Base-by-base conservation (phyloP, 2,888 invertebrate species). In the Drymonia ruficornis region DNA sequence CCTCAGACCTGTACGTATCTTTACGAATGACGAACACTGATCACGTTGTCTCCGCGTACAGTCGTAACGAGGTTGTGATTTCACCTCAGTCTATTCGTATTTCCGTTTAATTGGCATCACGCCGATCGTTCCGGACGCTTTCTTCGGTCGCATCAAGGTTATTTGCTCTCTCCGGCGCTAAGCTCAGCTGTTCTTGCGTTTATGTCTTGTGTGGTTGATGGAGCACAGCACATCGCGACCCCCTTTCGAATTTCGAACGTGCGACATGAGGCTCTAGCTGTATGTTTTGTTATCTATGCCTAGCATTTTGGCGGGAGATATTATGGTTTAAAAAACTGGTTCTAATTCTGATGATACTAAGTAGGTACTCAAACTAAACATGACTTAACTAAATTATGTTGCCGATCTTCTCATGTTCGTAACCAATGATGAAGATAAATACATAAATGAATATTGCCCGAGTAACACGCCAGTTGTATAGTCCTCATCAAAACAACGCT, bases 61-160 rank as follows among this genome's bases (percentile, higher is more conserved):
- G 16, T 34, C 38, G 55, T 55, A 76, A 69, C 55, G 61, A 74
- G 68, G 67, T 69, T 70, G 47, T 65, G 78, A 76, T 81, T 82
- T 82, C 84, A 78, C 82, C 76, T 81, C 71, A 72, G 72, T 71
- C 77, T 72, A 77, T 76, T 76, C 74, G 78, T 80, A 81, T 80
- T 80, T 28, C 74, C 74, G 77, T 80, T 74, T 80, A 84, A 87
- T 84, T 83, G 83, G 76, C 74, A 76, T 78, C 76, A 80, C 70
- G 65, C 52, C 71, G 76, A 80, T 81, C 76, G 80, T 82, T 78
- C 76, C 81, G 80, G 73, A 53, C 86, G 88, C 91, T 91, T 91
- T 91, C 91, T 85, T 90, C 81, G 74, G 62, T 70, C 73, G 74
- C 83, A 85, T 85, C 85, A 87, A 87, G 86, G 86, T 85, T 86